Evolutionary conservation across 2,888 invertebrate species (phyloP).

Genomic region (Polymixis lichenea): DNA sequence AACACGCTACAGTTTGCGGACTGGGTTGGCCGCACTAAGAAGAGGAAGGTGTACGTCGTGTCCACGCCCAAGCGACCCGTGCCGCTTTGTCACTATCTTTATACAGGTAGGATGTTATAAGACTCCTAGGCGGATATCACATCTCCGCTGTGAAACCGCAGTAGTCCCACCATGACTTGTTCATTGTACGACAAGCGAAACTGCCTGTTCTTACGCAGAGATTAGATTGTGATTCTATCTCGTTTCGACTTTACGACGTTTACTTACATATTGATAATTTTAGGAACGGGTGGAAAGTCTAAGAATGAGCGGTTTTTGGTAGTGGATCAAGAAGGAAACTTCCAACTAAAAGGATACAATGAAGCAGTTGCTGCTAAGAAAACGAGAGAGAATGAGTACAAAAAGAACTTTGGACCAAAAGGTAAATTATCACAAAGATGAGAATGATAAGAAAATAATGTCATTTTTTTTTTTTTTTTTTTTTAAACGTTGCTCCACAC

Average conservation of each 20-base stretch:
- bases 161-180: too few species aligned
- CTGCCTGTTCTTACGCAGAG: too few species aligned
- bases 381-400: constrained; percentile 83
- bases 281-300: constrained; percentile 93
- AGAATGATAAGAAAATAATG: not conserved
- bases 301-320: constrained; percentile 94
- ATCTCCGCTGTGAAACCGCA: too few species aligned
- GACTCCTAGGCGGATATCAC: too few species aligned
- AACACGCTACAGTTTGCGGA: constrained; percentile 99
- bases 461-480: too few species aligned
- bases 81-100: constrained; percentile 98
- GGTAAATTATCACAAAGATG: constrained; percentile 69
- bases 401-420: constrained; percentile 88
- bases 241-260: too few species aligned
- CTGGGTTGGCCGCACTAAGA: constrained; percentile 97
- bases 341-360: constrained; percentile 92
- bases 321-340: constrained; percentile 94
- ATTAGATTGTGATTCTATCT: too few species aligned
- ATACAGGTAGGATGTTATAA: constrained; percentile 91
- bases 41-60: constrained; percentile 97
- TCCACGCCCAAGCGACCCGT: constrained; percentile 98
- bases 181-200: too few species aligned
- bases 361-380: constrained; percentile 89
- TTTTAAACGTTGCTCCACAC: too few species aligned
- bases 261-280: constrained; percentile 20